Conservation (phyloP, 2,888 invertebrate genomes). For the Synanthedon myopaeformis region DNA sequence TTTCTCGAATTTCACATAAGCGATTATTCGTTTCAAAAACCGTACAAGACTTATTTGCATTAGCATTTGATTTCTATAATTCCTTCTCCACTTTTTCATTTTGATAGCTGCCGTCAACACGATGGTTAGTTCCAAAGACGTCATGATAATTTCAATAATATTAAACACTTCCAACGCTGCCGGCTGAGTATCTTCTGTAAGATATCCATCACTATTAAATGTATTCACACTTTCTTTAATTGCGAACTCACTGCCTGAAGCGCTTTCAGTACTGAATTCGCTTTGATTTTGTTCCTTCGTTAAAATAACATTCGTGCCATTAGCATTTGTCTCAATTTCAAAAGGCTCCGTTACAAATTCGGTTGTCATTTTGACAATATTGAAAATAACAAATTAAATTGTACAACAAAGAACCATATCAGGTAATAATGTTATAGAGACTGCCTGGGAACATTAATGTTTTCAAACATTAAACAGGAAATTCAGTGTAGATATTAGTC, state of each 20-base stretch:
- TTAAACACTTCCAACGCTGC: constrained; percentile 32
- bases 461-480: too few species aligned
- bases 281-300: not conserved
- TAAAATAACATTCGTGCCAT: too few species aligned
- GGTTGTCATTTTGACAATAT: not conserved
- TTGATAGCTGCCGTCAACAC: constrained; percentile 41
- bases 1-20: constrained; percentile 29
- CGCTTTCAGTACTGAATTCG: not conserved
- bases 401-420: too few species aligned
- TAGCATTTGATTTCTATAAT: constrained; percentile 60
- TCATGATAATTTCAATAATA: constrained; percentile 48
- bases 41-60: constrained; percentile 50
- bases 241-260: constrained; percentile 3
- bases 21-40: constrained; percentile 41
- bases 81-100: constrained; percentile 47
- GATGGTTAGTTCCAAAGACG: constrained; percentile 40
- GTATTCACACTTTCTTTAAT: constrained; percentile 9
- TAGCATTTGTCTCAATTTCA: not conserved
- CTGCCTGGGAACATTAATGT: too few species aligned
- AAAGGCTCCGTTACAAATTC: not conserved
- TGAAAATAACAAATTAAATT: too few species aligned
- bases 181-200: not conserved
- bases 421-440: too few species aligned
- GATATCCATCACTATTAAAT: constrained; percentile 1
- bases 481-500: too few species aligned